phyloP scores from a whole-genome alignment of 2,113 vertebrate genomes.

The human region DNA sequence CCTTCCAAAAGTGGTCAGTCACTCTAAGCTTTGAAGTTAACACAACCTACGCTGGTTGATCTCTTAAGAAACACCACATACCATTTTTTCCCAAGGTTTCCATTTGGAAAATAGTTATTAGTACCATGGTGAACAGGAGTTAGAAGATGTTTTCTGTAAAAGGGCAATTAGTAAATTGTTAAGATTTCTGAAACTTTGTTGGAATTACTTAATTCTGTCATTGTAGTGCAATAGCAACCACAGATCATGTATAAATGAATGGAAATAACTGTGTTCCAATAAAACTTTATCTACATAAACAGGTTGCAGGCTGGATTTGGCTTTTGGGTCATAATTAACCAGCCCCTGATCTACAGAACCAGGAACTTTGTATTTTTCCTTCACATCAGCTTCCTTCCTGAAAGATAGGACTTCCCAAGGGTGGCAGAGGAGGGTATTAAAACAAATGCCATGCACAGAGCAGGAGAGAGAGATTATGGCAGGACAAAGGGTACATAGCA shows the following conservation, averaged over 20 bases:
- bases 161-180: not conserved
- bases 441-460: not conserved
- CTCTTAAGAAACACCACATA: not conserved
- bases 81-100: not conserved
- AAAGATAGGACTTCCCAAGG: not conserved
- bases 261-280: not conserved
- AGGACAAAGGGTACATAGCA: fast-evolving
- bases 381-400: not conserved
- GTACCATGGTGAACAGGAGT: not conserved
- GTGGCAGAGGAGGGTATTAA: not conserved
- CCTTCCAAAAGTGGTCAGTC: not conserved
- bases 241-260: not conserved
- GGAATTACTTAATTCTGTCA: not conserved
- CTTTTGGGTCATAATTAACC: not conserved
- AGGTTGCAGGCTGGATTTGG: not conserved
- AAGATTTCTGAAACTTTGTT: not conserved
- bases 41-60: not conserved
- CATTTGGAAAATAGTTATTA: not conserved
- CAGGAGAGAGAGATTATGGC: not conserved
- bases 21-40: not conserved
- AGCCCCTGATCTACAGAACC: not conserved
- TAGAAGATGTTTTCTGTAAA: not conserved
- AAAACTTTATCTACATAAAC: not conserved
- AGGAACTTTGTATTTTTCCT: not conserved
- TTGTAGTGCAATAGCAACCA: not conserved